Evolutionary conservation across 2,888 invertebrate genomes (phyloP).

Genomic region (Melikaiella ostensackeni): DNA sequence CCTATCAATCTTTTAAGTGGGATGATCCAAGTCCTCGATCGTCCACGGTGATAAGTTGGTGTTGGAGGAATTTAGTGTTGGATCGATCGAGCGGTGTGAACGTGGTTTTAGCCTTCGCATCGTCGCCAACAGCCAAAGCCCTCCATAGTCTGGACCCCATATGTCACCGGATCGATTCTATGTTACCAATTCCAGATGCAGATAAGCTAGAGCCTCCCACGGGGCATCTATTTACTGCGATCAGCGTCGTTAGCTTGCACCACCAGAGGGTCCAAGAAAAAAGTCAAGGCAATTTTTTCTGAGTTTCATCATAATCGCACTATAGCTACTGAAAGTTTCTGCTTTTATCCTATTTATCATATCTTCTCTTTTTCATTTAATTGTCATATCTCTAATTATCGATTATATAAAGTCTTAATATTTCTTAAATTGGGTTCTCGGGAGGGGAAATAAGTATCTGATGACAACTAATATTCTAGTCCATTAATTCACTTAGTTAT

Average conservation of each 20-base stretch:
- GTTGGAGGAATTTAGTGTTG: slow-evolving; percentile 56
- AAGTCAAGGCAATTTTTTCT: neutral
- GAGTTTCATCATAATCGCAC: neutral
- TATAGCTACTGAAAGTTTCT: too few relatives aligned
- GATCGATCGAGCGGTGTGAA: slow-evolving; percentile 57
- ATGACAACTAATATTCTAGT: too few relatives aligned
- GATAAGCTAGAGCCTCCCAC: slow-evolving; percentile 62
- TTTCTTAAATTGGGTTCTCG: too few relatives aligned
- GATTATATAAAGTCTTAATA: too few relatives aligned
- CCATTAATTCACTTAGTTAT: too few relatives aligned
- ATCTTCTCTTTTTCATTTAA: too few relatives aligned
- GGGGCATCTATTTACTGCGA: slow-evolving; percentile 51
- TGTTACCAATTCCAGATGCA: slow-evolving; percentile 68
- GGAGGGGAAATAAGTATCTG: too few relatives aligned
- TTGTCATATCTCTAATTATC: too few relatives aligned
- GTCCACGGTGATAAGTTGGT: slow-evolving; percentile 52
- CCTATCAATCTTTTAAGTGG: slow-evolving; percentile 19
- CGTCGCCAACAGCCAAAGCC: slow-evolving; percentile 47
- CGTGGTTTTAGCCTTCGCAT: slow-evolving; percentile 51
- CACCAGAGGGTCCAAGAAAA: neutral
- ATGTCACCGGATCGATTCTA: slow-evolving; percentile 65
- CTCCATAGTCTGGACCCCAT: slow-evolving; percentile 50
- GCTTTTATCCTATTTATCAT: too few relatives aligned
- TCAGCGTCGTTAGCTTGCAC: slow-evolving; percentile 49
- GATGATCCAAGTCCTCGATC: slow-evolving; percentile 44